Percentiles rank a stretch among this genome's conserved stretches.
Evolutionary conservation across 2,113 vertebrate species (phyloP).

Genomic region (Myrmecophaga tridactyla): DNA sequence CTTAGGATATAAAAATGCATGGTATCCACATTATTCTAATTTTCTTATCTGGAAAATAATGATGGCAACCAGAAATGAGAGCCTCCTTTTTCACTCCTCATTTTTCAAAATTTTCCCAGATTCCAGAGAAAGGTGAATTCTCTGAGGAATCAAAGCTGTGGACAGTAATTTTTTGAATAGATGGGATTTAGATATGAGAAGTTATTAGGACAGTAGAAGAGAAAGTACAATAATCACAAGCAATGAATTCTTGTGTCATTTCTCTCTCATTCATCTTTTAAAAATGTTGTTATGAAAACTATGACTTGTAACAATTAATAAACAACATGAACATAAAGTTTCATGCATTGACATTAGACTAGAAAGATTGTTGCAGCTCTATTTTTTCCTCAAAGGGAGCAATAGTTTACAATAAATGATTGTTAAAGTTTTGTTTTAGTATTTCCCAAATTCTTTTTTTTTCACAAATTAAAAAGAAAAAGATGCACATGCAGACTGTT

Average conservation of each 20-base stretch:
- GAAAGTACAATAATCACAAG: background rate
- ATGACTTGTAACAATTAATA: background rate
- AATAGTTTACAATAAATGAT: background rate
- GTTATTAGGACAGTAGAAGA: background rate
- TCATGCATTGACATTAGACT: background rate
- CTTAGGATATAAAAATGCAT: background rate
- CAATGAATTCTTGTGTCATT: background rate
- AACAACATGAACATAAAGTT: background rate
- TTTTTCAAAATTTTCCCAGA: background rate
- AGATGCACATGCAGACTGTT: background rate
- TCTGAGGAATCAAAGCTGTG: background rate
- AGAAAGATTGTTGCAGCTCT: background rate
- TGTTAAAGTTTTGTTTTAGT: conserved; percentile 22
- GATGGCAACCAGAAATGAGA: background rate
- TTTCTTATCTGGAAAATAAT: background rate
- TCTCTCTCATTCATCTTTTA: background rate
- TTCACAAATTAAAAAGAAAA: conserved; percentile 56
- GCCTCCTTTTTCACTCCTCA: background rate
- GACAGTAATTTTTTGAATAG: background rate
- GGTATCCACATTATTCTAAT: background rate
- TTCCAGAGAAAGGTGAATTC: background rate
- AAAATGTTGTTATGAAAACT: background rate
- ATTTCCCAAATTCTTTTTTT: background rate
- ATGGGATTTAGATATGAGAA: background rate
- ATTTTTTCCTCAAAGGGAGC: background rate